Evolutionary conservation across 2,888 invertebrate genomes (phyloP), one percentile per base, ranked within the genome.

Genomic region (Leucoptera coffeella): DNA sequence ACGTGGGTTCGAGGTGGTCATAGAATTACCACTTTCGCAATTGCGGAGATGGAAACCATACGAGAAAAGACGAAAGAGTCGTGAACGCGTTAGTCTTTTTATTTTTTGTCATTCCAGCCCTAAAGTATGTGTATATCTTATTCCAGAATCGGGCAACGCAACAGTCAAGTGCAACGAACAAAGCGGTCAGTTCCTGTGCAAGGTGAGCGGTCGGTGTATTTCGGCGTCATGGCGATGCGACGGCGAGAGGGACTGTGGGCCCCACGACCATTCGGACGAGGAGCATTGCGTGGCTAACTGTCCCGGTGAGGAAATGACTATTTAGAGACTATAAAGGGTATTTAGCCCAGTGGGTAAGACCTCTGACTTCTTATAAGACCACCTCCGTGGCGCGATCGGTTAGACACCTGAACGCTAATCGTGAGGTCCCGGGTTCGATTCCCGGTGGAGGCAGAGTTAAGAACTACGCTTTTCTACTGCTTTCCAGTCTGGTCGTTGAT

Each of bases 141-240:
- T 34, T 33, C 32, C 57, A 69, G 47, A 46, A 73, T 73, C 52
- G 26, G 62, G 64, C 43, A 60, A 48, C 40, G 50, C 41, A 43
- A 65, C 72, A n/a, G n/a, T n/a, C n/a, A n/a, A n/a, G 35, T 85
- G 85, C 59, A 74, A 73, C 39, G 67, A 72, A 35, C n/a, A n/a
- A n/a, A n/a, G n/a, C n/a, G 78, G 78, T 11, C 82, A 84, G 64
- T 90, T 90, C 61, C 78, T 78, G 33, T 92, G 92, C 57, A 60
- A 56, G 32, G 54, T 62, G 34, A 80, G 80, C 37, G 75, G 75
- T 30, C 79, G 78, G 50, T 89, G 88, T 64, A 76, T 89, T 44
- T 82, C 85, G 35, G 65, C 64, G 31, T 77, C 78, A 41, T 85
- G 85, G 84, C 69, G 80, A 36, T 88, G 87, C 60, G 87, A 88